phyloP scores from a whole-genome alignment of 1,140 invertebrate species.

The Coenobita brevimanus region DNA sequence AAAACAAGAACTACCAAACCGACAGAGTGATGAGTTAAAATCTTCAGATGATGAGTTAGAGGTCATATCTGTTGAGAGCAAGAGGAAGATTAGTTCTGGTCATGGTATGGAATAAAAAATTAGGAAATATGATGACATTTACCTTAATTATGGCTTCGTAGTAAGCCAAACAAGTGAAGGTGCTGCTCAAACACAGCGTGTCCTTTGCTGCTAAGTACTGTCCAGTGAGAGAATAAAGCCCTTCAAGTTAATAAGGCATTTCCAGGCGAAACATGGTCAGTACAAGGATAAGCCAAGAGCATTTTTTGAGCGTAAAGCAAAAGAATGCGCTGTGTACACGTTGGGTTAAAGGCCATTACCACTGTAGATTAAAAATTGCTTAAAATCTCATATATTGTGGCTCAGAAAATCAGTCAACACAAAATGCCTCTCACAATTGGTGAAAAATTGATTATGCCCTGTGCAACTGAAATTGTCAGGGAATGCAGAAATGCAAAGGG shows the following conservation, averaged over 20 bases:
- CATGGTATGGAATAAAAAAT: neutral
- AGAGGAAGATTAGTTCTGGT: neutral
- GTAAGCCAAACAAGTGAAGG: neutral
- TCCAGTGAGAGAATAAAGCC: constrained; percentile 11
- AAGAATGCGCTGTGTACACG: neutral
- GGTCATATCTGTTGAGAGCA: constrained; percentile 9
- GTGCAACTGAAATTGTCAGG: constrained; percentile 1
- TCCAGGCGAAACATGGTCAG: neutral
- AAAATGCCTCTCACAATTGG: constrained; percentile 6
- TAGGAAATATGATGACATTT: constrained; percentile 8
- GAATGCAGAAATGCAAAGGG: neutral
- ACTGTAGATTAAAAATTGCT: constrained; percentile 1
- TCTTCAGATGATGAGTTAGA: constrained; percentile 12
- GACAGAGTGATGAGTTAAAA: constrained; percentile 4
- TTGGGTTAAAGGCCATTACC: neutral
- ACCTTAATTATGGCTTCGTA: neutral
- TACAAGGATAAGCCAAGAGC: neutral
- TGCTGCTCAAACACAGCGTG: neutral
- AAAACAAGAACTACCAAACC: constrained; percentile 1
- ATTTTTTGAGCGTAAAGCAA: constrained; percentile 21
- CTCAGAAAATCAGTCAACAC: constrained; percentile 26
- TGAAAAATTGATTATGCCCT: constrained; percentile 26
- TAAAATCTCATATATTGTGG: neutral
- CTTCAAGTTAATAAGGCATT: neutral
- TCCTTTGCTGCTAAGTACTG: constrained; percentile 14